Conservation (phyloP, 2,888 invertebrate genomes). For the Patella ulyssiponensis region DNA sequence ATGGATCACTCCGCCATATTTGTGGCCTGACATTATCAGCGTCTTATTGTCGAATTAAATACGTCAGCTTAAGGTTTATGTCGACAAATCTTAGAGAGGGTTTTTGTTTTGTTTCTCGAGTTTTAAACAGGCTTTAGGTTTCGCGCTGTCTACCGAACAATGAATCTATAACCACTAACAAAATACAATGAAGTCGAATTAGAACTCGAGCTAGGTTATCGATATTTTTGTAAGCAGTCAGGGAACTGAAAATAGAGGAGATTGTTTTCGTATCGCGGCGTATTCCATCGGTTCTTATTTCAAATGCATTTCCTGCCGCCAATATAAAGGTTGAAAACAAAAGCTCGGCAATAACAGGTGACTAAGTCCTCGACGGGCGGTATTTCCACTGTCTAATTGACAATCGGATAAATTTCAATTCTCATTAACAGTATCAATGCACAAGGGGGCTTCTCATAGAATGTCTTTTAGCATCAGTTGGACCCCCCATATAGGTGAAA, state of each 20-base stretch:
- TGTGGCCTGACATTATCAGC: conserved; percentile 14
- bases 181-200: conserved; percentile 9
- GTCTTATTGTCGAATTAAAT: conserved; percentile 9
- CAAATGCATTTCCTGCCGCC: conserved; percentile 31
- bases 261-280: background rate
- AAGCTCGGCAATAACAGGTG: conserved; percentile 28
- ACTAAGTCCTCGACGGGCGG: conserved; percentile 32
- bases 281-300: conserved; percentile 26
- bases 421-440: conserved; percentile 14
- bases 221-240: conserved; percentile 3
- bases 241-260: background rate
- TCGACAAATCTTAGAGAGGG: conserved; percentile 19
- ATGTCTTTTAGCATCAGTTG: background rate
- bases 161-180: conserved; percentile 10
- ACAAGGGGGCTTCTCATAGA: background rate
- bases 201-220: background rate
- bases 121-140: background rate
- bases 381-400: conserved; percentile 34
- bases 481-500: background rate
- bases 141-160: conserved; percentile 17
- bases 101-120: no score
- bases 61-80: conserved; percentile 18
- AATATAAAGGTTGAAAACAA: conserved; percentile 30
- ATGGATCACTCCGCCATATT: conserved; percentile 37
- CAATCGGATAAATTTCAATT: conserved; percentile 36